Conservation (phyloP, 2,888 invertebrate species). For the Seladonia tumulorum region DNA sequence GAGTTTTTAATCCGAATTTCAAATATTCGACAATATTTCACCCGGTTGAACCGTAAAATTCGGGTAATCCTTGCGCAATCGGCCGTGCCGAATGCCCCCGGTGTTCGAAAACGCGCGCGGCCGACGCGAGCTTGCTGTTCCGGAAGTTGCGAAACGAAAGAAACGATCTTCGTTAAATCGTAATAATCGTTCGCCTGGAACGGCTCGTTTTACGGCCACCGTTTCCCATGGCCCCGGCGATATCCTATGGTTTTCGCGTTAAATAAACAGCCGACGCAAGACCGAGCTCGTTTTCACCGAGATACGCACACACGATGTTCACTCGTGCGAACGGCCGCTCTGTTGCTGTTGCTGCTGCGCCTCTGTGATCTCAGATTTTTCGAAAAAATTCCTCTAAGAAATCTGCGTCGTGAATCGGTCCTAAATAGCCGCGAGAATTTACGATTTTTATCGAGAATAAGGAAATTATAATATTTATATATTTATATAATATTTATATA, state of each 20-base stretch:
- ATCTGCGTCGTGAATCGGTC: neutral
- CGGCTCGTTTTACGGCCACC: conserved; percentile 9
- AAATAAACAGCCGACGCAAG: conserved; percentile 4
- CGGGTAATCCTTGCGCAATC: conserved; percentile 41
- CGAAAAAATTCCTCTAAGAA: neutral
- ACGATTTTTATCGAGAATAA: too few species aligned
- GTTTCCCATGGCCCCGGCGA: neutral
- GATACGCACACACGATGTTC: neutral
- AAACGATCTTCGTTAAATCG: conserved; percentile 23
- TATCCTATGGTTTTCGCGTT: conserved; percentile 22
- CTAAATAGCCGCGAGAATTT: too few species aligned
- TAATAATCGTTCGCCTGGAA: conserved; percentile 19
- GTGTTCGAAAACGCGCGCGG: neutral
- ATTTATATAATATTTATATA: too few species aligned
- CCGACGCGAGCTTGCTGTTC: neutral
- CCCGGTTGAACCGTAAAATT: conserved; percentile 42
- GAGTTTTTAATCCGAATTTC: conserved; percentile 40
- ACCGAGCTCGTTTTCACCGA: neutral
- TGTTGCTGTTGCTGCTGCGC: neutral
- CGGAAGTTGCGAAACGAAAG: neutral
- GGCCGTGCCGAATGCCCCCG: conserved; percentile 16
- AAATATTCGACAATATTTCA: conserved; percentile 36
- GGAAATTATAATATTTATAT: too few species aligned
- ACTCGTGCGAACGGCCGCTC: neutral
- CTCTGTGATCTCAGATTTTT: neutral